These are phyloP conservation scores for Speoplatyrhinus poulsoni DNA, from an alignment of 2,113 vertebrate genomes.

Conservation along the genomic window DNA sequence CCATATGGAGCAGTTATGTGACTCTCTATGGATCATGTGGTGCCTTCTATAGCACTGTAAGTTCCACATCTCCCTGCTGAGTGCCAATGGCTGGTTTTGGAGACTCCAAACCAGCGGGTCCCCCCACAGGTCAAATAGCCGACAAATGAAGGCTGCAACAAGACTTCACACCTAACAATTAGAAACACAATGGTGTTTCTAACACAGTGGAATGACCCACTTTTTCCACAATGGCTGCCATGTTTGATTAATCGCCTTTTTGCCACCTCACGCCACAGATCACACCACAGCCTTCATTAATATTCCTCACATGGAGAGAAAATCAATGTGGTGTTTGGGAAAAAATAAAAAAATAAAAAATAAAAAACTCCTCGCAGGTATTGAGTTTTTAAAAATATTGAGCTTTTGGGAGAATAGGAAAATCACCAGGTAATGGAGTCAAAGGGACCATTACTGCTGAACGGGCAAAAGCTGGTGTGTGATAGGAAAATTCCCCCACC, in stretches of 20 bases:
- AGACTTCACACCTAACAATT: not conserved
- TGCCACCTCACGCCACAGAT: constrained; percentile 10
- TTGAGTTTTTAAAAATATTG: constrained; percentile 33
- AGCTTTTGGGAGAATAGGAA: constrained; percentile 22
- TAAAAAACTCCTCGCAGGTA: constrained; percentile 38
- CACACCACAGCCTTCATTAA: constrained; percentile 39
- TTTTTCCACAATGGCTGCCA: constrained; percentile 15
- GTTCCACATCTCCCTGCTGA: not conserved
- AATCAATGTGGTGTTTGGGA: constrained; percentile 42
- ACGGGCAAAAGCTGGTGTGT: constrained; percentile 43
- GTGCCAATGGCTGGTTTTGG: not conserved
- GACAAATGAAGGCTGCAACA: constrained; percentile 1
- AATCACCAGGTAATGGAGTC: constrained; percentile 59
- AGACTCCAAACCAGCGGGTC: not conserved
- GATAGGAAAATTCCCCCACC: constrained; percentile 37
- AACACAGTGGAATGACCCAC: not conserved
- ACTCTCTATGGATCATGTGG: not conserved
- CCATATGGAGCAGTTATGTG: not conserved
- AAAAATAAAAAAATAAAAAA: constrained; percentile 9
- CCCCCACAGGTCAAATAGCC: constrained; percentile 3
- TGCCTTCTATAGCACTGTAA: not conserved
- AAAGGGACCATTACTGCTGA: constrained; percentile 57
- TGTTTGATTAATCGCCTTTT: constrained; percentile 51
- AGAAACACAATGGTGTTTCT: not conserved
- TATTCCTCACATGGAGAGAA: constrained; percentile 37